Evolutionary conservation across 2,797 vertebrate genomes (phyloP), one percentile per base, ranked within the genome.

Genomic region (Pipistrellus nathusii): DNA sequence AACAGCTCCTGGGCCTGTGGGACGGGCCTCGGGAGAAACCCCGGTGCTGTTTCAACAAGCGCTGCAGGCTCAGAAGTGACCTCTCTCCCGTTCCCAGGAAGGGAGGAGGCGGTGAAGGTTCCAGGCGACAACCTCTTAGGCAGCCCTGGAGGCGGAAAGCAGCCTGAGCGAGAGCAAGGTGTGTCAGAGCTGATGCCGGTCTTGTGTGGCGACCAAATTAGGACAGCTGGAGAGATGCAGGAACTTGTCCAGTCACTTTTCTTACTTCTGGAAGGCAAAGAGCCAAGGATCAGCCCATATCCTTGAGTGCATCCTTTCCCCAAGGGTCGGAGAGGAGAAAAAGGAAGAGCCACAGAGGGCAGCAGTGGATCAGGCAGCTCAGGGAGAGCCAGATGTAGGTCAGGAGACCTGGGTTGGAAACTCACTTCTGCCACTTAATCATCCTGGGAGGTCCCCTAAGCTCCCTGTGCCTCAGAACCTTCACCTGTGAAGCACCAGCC

Each of bases 321-420:
- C 80, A 46, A 90, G 57, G 35, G 9, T 66, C 88, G 87, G 75
- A 69, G 73, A 62, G 71, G 20, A 72, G 53, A 64, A 87, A 83
- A 38, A 14, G 32, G 20, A 51, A 76, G 78, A 81, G 35, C 59
- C 27, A 2, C 53, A 17, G 53, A 72, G 6, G 80, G 10, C 48
- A 41, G 86, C 35, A 7, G 0, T 23, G 75, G 78, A 30, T 38
- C 5, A 2, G 27, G 32, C 8, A 25, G 46, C 85, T 83, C 64
- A n/a, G 71, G 71, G 32, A 69, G 59, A 53, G 25, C 62, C 14
- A 23, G 35, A 4, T 21, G 23, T 35, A n/a, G 91, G 25, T 51
- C 38, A 15, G 86, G 68, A 48, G 48, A 68, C n/a, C 30, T 51
- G 86, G 8, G 44, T 7, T 41, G 25, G 32, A 80, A 90, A 27